Evolutionary conservation across 2,888 invertebrate genomes (phyloP).

Genomic region (Amorpha juglandis): DNA sequence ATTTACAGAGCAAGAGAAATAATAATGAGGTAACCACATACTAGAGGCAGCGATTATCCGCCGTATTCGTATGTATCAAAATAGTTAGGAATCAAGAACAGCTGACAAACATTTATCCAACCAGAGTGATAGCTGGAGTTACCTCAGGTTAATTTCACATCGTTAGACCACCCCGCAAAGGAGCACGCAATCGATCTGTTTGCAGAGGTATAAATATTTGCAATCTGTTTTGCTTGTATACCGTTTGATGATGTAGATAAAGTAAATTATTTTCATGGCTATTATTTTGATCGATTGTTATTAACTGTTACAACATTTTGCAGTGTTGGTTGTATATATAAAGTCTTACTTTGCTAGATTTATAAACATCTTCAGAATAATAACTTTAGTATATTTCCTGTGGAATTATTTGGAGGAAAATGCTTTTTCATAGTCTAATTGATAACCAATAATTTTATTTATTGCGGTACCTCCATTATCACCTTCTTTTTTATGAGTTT

Average conservation of each 20-base stretch:
- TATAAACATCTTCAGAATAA: no score
- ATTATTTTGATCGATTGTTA: constrained; percentile 10
- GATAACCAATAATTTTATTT: no score
- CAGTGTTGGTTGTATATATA: not conserved
- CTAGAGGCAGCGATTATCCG: not conserved
- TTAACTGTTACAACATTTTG: constrained; percentile 2
- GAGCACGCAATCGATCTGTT: constrained; percentile 39
- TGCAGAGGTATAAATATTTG: constrained; percentile 39
- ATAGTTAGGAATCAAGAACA: constrained; percentile 28
- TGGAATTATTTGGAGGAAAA: no score
- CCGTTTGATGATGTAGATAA: constrained; percentile 1
- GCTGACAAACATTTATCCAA: constrained; percentile 18
- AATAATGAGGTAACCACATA: not conserved
- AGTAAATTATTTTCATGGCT: constrained; percentile 21
- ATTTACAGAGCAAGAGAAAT: not conserved
- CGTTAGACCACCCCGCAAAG: constrained; percentile 42
- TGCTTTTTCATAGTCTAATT: no score
- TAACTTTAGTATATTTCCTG: no score
- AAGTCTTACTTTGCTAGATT: no score
- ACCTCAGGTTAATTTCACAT: constrained; percentile 46
- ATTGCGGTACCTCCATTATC: no score
- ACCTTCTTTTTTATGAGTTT: no score
- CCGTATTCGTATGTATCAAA: constrained; percentile 6
- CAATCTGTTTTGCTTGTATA: constrained; percentile 37
- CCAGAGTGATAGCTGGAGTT: constrained; percentile 26